Percentiles rank a stretch among this genome's conserved stretches.
These are phyloP conservation scores for Paramacrobiotus metropolitanus DNA, from an alignment of 1,140 invertebrate species.

Conservation along the genomic window DNA sequence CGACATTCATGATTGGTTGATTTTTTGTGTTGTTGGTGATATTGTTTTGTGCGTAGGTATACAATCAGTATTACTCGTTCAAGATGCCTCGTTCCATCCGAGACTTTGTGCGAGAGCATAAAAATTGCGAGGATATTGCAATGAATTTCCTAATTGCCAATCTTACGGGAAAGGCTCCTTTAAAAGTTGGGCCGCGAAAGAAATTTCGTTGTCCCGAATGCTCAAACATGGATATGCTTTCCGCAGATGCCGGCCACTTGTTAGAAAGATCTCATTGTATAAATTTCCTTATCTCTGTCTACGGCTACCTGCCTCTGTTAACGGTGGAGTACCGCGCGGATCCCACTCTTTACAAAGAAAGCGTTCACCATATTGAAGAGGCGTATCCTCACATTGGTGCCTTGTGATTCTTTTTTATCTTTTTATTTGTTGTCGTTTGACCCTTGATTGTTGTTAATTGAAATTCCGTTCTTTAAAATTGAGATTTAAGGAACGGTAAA, in stretches of 20 bases:
- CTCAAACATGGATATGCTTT: constrained; percentile 74
- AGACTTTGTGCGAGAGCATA: constrained; percentile 62
- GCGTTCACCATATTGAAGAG: not conserved
- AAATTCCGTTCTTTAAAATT: too few species aligned
- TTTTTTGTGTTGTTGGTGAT: not conserved
- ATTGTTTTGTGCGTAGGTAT: constrained; percentile 31
- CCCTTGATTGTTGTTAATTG: too few species aligned
- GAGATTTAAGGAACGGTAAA: too few species aligned
- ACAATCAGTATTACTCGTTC: constrained; percentile 66
- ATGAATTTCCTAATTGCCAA: constrained; percentile 83
- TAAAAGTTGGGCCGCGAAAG: constrained; percentile 88
- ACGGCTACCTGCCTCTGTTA: constrained; percentile 62
- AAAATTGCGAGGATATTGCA: constrained; percentile 85
- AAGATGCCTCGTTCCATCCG: constrained; percentile 51
- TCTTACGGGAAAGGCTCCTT: constrained; percentile 68
- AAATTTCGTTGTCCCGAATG: constrained; percentile 94
- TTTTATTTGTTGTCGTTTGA: not conserved
- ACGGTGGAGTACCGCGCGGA: constrained; percentile 78
- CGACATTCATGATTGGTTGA: constrained; percentile 3
- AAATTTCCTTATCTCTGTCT: constrained; percentile 53
- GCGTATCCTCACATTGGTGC: not conserved
- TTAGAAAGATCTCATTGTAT: constrained; percentile 74
- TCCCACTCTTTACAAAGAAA: constrained; percentile 73
- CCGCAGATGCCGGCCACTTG: constrained; percentile 75
- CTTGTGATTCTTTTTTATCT: not conserved